A percentile compares a stretch with the other conserved stretches of the same genome.
Conservation (phyloP, 2,113 vertebrate species). For the Telmatochromis sp. region DNA sequence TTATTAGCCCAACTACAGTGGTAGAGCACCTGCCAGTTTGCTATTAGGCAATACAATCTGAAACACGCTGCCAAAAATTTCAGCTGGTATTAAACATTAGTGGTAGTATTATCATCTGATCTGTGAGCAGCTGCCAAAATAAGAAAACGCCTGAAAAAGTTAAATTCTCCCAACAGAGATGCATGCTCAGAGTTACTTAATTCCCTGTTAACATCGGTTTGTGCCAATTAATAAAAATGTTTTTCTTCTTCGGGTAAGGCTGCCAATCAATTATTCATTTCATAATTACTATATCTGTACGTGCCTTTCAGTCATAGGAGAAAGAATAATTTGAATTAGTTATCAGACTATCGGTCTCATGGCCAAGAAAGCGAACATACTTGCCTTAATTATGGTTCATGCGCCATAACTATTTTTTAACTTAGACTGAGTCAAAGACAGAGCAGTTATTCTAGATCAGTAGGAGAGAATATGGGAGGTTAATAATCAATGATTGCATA, state of each 20-base stretch:
- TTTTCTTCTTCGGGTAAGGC: not conserved
- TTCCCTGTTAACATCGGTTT: not conserved
- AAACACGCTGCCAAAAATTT: not conserved
- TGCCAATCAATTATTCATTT: conserved; percentile 13
- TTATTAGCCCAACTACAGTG: not conserved
- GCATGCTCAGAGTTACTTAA: not conserved
- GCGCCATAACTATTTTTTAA: not conserved
- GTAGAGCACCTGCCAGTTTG: not conserved
- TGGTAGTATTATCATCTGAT: not conserved
- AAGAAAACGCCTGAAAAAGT: conserved; percentile 4
- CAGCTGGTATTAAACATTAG: not conserved
- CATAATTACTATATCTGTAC: not conserved
- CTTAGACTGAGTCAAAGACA: not conserved
- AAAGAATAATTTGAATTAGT: not conserved
- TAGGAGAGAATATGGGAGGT: not conserved
- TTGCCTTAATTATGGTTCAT: not conserved
- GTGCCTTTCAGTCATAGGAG: not conserved
- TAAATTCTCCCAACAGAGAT: not conserved
- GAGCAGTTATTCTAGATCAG: not conserved
- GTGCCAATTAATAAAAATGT: conserved; percentile 15
- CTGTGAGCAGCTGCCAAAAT: not conserved
- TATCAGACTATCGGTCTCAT: not conserved
- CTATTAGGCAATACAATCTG: not conserved
- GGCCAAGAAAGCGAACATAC: not conserved
- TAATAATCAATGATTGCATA: not conserved